phyloP scores from a whole-genome alignment of 2,113 vertebrate species.

The Cephalophus harveyi region DNA sequence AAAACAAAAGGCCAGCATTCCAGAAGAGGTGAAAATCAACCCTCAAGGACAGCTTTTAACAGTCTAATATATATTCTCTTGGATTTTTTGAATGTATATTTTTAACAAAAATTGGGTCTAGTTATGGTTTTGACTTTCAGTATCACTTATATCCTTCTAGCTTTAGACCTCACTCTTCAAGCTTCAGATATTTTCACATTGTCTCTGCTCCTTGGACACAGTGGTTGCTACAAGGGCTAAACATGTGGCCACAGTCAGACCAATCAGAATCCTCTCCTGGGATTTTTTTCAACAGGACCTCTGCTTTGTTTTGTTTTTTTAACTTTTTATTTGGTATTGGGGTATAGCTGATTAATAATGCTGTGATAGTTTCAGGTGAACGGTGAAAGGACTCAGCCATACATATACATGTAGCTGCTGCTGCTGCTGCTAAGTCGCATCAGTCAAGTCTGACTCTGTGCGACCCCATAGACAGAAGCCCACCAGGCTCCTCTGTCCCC shows the following conservation, averaged over 20 bases:
- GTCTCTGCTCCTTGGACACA: background rate
- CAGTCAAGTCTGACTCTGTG: too few species aligned
- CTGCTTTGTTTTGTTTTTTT: background rate
- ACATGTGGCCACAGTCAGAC: background rate
- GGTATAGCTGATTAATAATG: background rate
- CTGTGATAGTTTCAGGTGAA: background rate
- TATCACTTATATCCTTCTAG: background rate
- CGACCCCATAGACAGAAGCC: too few species aligned
- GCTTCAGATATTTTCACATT: background rate
- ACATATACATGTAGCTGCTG: background rate
- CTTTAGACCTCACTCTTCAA: background rate
- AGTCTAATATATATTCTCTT: background rate
- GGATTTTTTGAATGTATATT: background rate
- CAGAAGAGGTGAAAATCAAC: background rate
- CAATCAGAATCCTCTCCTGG: background rate
- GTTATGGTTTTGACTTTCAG: background rate
- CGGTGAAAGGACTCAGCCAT: background rate
- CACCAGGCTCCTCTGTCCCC: too few species aligned
- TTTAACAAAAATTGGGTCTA: background rate
- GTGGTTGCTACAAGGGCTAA: background rate
- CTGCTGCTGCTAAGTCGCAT: too few species aligned
- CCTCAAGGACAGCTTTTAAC: constrained; percentile 4
- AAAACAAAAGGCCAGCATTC: constrained; percentile 24
- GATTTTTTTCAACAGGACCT: background rate
- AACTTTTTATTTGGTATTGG: background rate